phyloP scores from a whole-genome alignment of 2,888 invertebrate genomes.

The Mythimna ferrago region DNA sequence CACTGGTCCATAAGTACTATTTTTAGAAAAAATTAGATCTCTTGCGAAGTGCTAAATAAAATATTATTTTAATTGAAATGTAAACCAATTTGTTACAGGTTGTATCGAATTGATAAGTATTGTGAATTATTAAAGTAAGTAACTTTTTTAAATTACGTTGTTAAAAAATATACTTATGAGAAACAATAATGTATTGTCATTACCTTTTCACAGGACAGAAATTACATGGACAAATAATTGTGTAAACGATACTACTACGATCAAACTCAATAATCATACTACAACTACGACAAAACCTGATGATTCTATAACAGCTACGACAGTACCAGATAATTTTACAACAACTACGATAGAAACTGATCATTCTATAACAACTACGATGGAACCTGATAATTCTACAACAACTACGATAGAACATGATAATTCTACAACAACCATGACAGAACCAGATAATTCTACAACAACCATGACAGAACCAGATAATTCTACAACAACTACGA shows the following conservation, averaged over 20 bases:
- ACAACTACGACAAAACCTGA: background rate
- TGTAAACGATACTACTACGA: too few species aligned
- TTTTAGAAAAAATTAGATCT: background rate
- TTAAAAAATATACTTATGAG: too few species aligned
- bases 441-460: too few species aligned
- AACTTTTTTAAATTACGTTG: background rate
- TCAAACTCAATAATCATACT: accelerated
- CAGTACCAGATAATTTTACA: accelerated
- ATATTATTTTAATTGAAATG: background rate
- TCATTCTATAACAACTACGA: too few species aligned
- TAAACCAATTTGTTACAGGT: slow-evolving; percentile 3
- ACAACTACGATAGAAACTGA: accelerated
- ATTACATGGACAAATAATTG: too few species aligned
- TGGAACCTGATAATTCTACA: too few species aligned
- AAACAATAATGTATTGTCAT: background rate
- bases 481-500: too few species aligned
- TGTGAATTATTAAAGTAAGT: background rate
- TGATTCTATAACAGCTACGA: background rate
- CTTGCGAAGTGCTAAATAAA: background rate
- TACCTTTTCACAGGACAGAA: background rate
- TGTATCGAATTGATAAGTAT: background rate
- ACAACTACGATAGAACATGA: too few species aligned
- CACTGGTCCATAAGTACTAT: background rate
- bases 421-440: too few species aligned
- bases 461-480: too few species aligned